Conservation (phyloP, 2,113 vertebrate species). For the Tetrax tetrax region DNA sequence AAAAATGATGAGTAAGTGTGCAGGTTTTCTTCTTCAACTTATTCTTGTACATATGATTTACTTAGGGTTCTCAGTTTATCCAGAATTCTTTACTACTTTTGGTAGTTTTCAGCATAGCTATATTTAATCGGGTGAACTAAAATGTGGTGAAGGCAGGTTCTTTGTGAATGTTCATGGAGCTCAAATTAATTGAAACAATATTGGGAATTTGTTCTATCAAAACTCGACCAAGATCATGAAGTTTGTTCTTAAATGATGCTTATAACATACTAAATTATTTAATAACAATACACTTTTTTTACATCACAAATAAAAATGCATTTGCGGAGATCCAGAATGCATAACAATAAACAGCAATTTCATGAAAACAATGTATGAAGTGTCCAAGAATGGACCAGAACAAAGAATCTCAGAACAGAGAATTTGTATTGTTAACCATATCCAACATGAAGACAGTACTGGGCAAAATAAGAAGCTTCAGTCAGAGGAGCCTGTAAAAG, state of each 20-base stretch:
- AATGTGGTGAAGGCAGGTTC: background rate
- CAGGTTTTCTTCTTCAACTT: background rate
- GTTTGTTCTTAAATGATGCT: background rate
- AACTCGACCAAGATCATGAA: background rate
- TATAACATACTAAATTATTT: background rate
- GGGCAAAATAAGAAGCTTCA: background rate
- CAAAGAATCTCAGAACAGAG: background rate
- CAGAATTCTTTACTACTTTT: background rate
- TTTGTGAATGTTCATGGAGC: background rate
- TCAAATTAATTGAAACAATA: background rate
- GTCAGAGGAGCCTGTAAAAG: background rate
- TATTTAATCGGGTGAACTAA: background rate
- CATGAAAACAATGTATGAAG: background rate
- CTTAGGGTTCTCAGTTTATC: background rate
- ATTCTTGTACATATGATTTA: background rate
- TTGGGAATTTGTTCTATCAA: background rate
- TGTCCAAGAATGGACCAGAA: background rate
- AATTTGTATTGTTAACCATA: background rate
- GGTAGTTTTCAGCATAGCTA: background rate
- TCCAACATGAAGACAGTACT: background rate
- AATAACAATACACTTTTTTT: background rate
- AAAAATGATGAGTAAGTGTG: slow-evolving; percentile 86
- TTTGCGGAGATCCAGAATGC: background rate
- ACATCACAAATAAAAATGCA: background rate
- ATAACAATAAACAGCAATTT: background rate